These are phyloP conservation scores for Thecocarcelia acutangulata DNA, from an alignment of 2,888 invertebrate species.

Conservation along the genomic window DNA sequence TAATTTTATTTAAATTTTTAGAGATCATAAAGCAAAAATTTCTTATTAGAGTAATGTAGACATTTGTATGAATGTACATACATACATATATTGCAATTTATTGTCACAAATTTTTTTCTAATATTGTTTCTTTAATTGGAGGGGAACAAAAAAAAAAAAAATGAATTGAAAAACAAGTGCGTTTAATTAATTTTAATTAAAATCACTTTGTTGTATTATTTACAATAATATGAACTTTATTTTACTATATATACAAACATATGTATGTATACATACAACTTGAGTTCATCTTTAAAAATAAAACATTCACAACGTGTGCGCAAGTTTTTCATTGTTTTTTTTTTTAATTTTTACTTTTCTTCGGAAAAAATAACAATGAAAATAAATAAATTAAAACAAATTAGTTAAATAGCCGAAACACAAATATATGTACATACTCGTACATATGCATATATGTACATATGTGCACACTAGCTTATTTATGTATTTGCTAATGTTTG, in stretches of 20 bases:
- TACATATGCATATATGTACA: neutral
- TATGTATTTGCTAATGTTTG: conserved; percentile 12
- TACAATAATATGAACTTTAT: conserved; percentile 13
- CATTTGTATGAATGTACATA: too few relatives aligned
- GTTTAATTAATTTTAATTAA: conserved; percentile 66
- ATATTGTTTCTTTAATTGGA: conserved; percentile 24
- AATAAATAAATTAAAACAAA: conserved; percentile 60
- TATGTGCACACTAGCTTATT: too few relatives aligned
- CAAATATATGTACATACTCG: neutral
- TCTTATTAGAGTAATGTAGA: too few relatives aligned
- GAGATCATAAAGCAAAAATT: too few relatives aligned
- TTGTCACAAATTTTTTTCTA: conserved; percentile 17
- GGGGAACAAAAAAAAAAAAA: conserved; percentile 18
- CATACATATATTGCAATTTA: neutral
- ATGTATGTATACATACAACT: neutral
- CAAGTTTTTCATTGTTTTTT: conserved; percentile 25
- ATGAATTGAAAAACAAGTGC: conserved; percentile 48
- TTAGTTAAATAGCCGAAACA: conserved; percentile 52
- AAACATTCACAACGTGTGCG: conserved; percentile 58
- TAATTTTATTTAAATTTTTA: too few relatives aligned
- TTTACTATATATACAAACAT: neutral
- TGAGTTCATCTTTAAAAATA: conserved; percentile 71
- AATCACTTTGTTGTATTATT: conserved; percentile 52
- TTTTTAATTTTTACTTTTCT: conserved; percentile 43
- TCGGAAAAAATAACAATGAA: conserved; percentile 55